These are phyloP conservation scores for Microtus richardsoni DNA, from an alignment of 2,113 vertebrate genomes.

Conservation along the genomic window DNA sequence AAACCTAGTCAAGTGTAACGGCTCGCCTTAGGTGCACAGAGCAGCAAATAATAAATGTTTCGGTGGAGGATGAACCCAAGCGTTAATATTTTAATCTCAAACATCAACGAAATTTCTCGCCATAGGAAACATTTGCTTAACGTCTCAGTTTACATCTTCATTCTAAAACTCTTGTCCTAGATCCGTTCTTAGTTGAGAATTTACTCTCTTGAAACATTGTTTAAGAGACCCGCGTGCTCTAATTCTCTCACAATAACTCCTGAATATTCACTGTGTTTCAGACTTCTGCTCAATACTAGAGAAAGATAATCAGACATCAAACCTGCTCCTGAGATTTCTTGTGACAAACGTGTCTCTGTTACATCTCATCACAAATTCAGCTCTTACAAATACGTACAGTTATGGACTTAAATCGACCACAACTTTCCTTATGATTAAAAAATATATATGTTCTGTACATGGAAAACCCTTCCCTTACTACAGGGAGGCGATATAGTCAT, in stretches of 20 bases:
- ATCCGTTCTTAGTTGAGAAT: not conserved
- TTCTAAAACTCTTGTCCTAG: conserved; percentile 70
- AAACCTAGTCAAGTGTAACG: conserved; percentile 40
- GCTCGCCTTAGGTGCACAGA: conserved; percentile 75
- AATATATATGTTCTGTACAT: not conserved
- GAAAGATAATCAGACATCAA: not conserved
- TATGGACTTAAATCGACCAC: not conserved
- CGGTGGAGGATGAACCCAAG: conserved; percentile 80
- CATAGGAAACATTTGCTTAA: conserved; percentile 63
- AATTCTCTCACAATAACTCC: not conserved
- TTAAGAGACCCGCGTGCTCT: not conserved
- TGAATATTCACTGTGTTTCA: not conserved
- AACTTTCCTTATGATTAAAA: not conserved
- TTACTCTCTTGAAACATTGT: not conserved
- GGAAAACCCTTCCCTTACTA: not conserved
- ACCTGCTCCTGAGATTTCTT: not conserved
- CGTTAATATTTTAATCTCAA: conserved; percentile 75
- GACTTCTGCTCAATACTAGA: not conserved
- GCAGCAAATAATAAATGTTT: conserved; percentile 81
- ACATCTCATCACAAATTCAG: not conserved
- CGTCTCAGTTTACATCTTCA: conserved; percentile 68
- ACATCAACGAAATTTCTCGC: conserved; percentile 66
- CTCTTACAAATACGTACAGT: not conserved
- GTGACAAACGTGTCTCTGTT: not conserved
- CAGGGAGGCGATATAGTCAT: not conserved